Evolutionary conservation across 1,140 invertebrate genomes (phyloP), one percentile per base, ranked within the genome.

Genomic region (Cherax quadricarinatus): DNA sequence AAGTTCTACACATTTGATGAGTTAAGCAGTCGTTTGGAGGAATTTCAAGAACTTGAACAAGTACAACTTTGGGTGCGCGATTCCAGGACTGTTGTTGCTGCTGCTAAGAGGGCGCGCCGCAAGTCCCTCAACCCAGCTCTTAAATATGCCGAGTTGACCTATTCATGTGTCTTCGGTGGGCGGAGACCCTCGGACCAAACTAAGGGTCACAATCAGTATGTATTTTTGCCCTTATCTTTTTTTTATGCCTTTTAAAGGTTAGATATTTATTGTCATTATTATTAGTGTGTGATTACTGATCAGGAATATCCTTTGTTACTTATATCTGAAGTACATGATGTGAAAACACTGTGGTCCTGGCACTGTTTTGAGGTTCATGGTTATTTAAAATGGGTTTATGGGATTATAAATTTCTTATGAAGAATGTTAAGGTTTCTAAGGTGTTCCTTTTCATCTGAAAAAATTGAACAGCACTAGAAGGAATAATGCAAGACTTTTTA

Each of bases 1-100:
- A 93, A 94, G 91, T 94, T 94, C 88, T 92, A 93, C 73, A 94
- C 93, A 94, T 94, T 94, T 88, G 93, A 94, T 85, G 93, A 94
- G 86, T 92, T 94, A 86, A 93, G 92, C 86, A 91, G 85, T 81
- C 88, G 92, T 30, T 92, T 94, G 88, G 93, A 94, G 92, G 93
- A 94, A 92, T 94, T 94, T 93, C 93, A 94, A 88, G 86, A 94
- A 93, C 57, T 91, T 24, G 89, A 93, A 88, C 88, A 93, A 88
- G 91, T 93, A 41, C 91, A 94, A 84, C 89, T 94, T 86, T 94
- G 93, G 93, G 93, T 94, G 18, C 88, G 93, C 18, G 93, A 94
- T 78, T 94, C 93, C 10, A 91, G 93, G 66, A 94, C 93, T 91
- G 93, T 94, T 10, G 86, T 93, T 57, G 93, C 93, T 89, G 93